These are phyloP conservation scores for Steinernema hermaphroditum DNA, from an alignment of 2,888 invertebrate species.

Conservation along the genomic window DNA sequence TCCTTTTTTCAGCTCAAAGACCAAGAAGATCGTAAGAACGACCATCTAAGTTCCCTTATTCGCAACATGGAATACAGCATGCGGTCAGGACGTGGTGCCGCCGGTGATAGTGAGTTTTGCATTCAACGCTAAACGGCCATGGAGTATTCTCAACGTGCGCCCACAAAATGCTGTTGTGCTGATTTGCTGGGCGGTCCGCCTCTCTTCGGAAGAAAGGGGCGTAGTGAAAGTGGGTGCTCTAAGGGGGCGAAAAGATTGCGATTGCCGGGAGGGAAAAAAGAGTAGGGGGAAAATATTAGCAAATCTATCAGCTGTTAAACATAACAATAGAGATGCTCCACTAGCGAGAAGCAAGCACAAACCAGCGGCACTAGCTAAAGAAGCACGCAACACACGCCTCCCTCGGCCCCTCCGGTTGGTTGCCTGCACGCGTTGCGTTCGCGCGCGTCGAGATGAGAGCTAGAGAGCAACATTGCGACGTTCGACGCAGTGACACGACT, in stretches of 20 bases:
- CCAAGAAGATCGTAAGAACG: constrained; percentile 14
- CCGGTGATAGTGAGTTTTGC: constrained; percentile 8
- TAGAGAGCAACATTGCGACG: constrained; percentile 28
- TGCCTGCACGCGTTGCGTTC: constrained; percentile 16
- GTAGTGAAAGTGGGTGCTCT: not conserved
- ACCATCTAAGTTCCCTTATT: not conserved
- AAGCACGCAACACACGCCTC: constrained; percentile 17
- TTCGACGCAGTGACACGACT: constrained; percentile 31
- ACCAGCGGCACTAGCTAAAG: not conserved
- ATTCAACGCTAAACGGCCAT: too few species aligned
- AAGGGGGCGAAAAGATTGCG: constrained; percentile 1
- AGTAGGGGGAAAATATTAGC: not conserved
- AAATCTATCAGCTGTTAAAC: constrained; percentile 26
- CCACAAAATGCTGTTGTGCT: not conserved
- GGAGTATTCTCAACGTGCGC: not conserved
- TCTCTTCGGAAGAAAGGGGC: not conserved
- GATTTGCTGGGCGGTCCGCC: not conserved
- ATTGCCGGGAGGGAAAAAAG: constrained; percentile 12
- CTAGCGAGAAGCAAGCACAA: not conserved
- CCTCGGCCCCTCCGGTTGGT: constrained; percentile 20
- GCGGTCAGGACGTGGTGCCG: constrained; percentile 17
- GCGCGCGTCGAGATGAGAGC: constrained; percentile 28
- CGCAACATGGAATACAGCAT: constrained; percentile 6
- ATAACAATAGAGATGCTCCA: constrained; percentile 20
- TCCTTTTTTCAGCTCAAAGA: not conserved